Evolutionary conservation across 2,797 vertebrate genomes (phyloP), one percentile per base, ranked within the genome.

Genomic region (Cirrhinus molitorella): DNA sequence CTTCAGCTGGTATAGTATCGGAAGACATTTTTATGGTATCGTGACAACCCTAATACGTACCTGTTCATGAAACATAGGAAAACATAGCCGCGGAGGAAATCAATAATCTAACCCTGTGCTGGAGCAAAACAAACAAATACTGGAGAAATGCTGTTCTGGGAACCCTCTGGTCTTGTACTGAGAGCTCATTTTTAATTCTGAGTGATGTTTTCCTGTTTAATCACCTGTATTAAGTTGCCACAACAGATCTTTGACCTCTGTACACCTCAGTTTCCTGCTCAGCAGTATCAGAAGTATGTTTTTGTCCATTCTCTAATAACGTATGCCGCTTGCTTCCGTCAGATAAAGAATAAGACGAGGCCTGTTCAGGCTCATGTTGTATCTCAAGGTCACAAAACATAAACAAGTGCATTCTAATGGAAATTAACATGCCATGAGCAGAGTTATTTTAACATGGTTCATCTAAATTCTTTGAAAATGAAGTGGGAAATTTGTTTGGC

Each of bases 131-230:
- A 5, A 79, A 25, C 37, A 53, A 10, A 53, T 37, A 4, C 25
- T 72, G 45, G 70, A 21, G 21, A 51, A n/a, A 21, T 43, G 5
- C 49, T 65, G 9, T 43, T 28, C 28, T 72, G 47, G 47, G 47
- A 73, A 28, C 7, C 25, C 19, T 31, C 40, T 31, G 4, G 49
- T 28, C 31, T 51, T 2, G 8, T 51, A n/a, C 12, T 1, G 45
- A 61, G 40, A 77, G 74, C n/a, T n/a, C 43, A n/a, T 78, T 37
- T 23, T 65, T 65, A 40, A 63, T 47, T 31, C 23, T 66, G 28
- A 78, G 25, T 4, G 3, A 25, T 49, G 19, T 53, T 67, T 45
- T 57, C 49, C 78, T 70, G 65, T 45, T 68, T 34, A 45, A 28
- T n/a, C 40, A 31, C 23, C 53, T 71, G 51, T 55, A 13, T 72